phyloP scores from a whole-genome alignment of 92 coral and sea anemone genomes.

The Palythoa caribaeorum region DNA sequence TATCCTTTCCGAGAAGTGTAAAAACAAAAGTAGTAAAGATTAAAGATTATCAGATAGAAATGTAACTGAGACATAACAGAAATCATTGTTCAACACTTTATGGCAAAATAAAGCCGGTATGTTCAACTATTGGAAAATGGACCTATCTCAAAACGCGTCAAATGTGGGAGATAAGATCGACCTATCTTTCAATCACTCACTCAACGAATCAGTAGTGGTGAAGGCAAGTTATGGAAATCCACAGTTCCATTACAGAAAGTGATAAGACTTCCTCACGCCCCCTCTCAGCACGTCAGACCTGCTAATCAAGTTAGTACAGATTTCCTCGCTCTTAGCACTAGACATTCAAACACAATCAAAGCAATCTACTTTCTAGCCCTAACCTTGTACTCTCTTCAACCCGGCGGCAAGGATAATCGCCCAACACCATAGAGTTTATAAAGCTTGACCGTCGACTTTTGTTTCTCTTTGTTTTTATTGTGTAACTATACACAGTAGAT shows the following conservation, averaged over 20 bases:
- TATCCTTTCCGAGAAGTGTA: slow-evolving; percentile 23
- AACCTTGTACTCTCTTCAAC: neutral
- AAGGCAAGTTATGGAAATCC: slow-evolving; percentile 88
- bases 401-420: slow-evolving; percentile 1
- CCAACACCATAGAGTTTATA: neutral
- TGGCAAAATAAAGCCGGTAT: slow-evolving; percentile 28
- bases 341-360: slow-evolving; percentile 23
- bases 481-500: slow-evolving; percentile 52
- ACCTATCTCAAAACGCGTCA: slow-evolving; percentile 33
- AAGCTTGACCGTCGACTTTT: neutral
- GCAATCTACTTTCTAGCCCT: slow-evolving; percentile 6
- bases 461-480: slow-evolving; percentile 24
- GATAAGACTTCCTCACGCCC: slow-evolving; percentile 91
- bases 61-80: slow-evolving; percentile 28
- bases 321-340: neutral
- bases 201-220: slow-evolving; percentile 85
- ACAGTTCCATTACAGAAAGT: slow-evolving; percentile 77
- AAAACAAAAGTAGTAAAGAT: neutral
- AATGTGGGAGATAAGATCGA: slow-evolving; percentile 59
- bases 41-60: slow-evolving; percentile 36
- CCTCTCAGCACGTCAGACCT: slow-evolving; percentile 70
- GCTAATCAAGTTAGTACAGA: slow-evolving; percentile 41
- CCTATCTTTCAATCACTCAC: slow-evolving; percentile 71
- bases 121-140: slow-evolving; percentile 41
- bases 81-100: slow-evolving; percentile 2